Conservation (phyloP, 2,113 vertebrate genomes). For the Cairina moschata region DNA sequence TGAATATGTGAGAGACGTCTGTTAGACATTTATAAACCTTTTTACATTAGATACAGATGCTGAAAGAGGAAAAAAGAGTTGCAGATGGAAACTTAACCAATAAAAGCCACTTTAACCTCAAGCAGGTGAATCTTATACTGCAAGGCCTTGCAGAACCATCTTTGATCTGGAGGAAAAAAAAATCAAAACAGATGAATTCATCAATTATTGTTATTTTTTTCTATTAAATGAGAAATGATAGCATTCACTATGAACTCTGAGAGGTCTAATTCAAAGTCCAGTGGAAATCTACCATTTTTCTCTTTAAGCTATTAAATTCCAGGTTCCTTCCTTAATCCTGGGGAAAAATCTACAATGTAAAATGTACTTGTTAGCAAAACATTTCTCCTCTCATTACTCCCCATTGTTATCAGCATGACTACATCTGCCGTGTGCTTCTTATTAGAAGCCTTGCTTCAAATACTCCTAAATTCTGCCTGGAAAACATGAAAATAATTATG, state of each 20-base stretch:
- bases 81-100: neutral
- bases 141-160: neutral
- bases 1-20: neutral
- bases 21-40: neutral
- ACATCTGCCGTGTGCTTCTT: neutral
- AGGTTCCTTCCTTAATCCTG: neutral
- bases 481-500: neutral
- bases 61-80: neutral
- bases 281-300: neutral
- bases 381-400: constrained; percentile 1
- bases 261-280: neutral
- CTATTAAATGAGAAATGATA: neutral
- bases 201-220: neutral
- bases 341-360: neutral
- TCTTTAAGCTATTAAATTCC: neutral
- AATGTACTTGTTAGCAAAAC: neutral
- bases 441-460: neutral
- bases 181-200: neutral
- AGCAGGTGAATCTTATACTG: neutral
- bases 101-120: neutral
- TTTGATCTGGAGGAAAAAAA: neutral
- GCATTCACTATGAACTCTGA: neutral
- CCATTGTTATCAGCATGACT: neutral
- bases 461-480: neutral
- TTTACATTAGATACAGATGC: neutral